Conservation (phyloP, 2,797 vertebrate genomes). For the Coregonus sp. region DNA sequence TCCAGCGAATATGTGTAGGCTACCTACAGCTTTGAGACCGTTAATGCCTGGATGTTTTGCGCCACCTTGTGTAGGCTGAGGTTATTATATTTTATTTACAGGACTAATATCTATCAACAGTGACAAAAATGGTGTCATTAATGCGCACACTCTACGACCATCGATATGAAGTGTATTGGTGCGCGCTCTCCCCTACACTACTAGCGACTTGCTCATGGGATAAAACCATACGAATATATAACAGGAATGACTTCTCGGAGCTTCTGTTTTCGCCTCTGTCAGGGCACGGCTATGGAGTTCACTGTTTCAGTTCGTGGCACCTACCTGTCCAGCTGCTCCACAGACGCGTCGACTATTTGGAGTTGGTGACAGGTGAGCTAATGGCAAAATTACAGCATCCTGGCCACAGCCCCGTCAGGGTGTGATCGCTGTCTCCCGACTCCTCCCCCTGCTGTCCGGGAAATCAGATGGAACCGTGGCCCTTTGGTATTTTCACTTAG, state of each 20-base stretch:
- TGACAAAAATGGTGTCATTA: constrained; percentile 76
- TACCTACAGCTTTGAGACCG: no score
- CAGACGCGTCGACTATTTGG: constrained; percentile 73
- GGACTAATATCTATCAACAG: not conserved
- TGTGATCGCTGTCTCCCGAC: constrained; percentile 78
- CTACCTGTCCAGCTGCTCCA: constrained; percentile 82
- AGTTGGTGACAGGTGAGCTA: constrained; percentile 59
- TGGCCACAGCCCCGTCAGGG: constrained; percentile 75
- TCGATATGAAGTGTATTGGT: constrained; percentile 81
- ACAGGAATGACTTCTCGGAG: constrained; percentile 72
- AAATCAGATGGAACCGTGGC: constrained; percentile 80
- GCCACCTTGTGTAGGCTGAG: constrained; percentile 53
- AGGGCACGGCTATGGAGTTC: constrained; percentile 82
- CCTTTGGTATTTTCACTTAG: constrained; percentile 77
- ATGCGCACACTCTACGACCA: constrained; percentile 76
- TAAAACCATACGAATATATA: constrained; percentile 83
- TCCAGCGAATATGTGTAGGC: no score
- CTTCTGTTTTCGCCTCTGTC: constrained; percentile 77
- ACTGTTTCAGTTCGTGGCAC: constrained; percentile 83
- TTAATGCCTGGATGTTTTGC: constrained; percentile 30
- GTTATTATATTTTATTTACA: constrained; percentile 3
- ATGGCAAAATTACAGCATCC: constrained; percentile 75
- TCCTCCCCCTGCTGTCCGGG: constrained; percentile 71
- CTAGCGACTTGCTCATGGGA: constrained; percentile 85
- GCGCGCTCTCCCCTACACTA: constrained; percentile 77